These are phyloP conservation scores for Liparis tanakae DNA, from an alignment of 2,797 vertebrate genomes.

Conservation along the genomic window DNA sequence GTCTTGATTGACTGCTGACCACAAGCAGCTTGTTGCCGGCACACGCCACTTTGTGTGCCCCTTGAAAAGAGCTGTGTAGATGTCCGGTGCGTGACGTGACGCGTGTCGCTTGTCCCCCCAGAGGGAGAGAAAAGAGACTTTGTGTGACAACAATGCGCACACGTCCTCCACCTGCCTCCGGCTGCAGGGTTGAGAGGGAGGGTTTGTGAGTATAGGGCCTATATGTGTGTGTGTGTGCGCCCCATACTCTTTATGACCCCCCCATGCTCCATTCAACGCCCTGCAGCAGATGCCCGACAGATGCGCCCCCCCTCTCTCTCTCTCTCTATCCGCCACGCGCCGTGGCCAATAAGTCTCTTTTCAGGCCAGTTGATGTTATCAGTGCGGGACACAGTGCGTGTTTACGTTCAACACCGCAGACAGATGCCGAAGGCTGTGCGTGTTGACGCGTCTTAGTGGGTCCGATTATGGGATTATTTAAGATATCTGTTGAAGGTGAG, in stretches of 20 bases:
- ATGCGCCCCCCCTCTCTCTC: slow-evolving; percentile 41
- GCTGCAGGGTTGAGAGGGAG: background rate
- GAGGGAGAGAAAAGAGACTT: slow-evolving; percentile 25
- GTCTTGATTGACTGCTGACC: slow-evolving; percentile 7
- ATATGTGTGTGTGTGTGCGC: background rate
- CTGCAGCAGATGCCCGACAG: slow-evolving; percentile 64
- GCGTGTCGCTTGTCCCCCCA: slow-evolving; percentile 66
- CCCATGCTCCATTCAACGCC: slow-evolving; percentile 15
- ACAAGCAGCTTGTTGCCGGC: slow-evolving; percentile 58
- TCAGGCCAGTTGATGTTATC: slow-evolving; percentile 44
- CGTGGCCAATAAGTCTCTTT: slow-evolving; percentile 4
- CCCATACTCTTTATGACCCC: slow-evolving; percentile 29
- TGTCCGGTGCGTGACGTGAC: slow-evolving; percentile 58
- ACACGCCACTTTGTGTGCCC: slow-evolving; percentile 68
- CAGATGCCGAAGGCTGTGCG: slow-evolving; percentile 13
- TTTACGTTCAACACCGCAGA: slow-evolving; percentile 43
- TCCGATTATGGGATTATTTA: background rate
- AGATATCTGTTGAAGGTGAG: background rate
- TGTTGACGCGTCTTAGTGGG: slow-evolving; percentile 9
- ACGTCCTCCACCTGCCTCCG: slow-evolving; percentile 76
- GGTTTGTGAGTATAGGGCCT: background rate
- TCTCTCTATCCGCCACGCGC: slow-evolving; percentile 48
- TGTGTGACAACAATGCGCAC: slow-evolving; percentile 58
- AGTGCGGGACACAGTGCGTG: background rate
- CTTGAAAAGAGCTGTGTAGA: slow-evolving; percentile 55